Percentiles rank a stretch among this genome's conserved stretches.
These are phyloP conservation scores for Oxystoma pomonae DNA, from an alignment of 2,888 invertebrate species.

Conservation along the genomic window DNA sequence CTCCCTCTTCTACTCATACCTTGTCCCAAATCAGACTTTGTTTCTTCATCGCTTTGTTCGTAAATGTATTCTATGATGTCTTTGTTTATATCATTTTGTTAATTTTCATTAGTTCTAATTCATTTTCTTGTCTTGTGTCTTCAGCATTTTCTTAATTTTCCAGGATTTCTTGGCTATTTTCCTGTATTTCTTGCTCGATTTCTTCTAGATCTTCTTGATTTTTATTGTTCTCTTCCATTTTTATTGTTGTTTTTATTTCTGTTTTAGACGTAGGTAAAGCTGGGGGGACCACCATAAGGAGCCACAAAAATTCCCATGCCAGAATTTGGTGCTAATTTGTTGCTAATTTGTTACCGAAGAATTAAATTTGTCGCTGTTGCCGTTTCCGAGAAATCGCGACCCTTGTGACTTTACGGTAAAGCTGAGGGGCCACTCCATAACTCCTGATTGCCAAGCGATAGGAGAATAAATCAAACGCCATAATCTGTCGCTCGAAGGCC, in stretches of 20 bases:
- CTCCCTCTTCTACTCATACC: conserved; percentile 4
- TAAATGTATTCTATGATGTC: background rate
- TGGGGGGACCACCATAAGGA: too few species aligned
- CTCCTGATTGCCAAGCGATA: too few species aligned
- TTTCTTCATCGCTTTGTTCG: background rate
- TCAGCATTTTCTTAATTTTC: conserved; percentile 3
- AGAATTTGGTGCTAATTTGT: too few species aligned
- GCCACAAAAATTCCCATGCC: too few species aligned
- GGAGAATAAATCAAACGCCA: too few species aligned
- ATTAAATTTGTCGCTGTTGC: too few species aligned
- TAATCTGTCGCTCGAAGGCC: too few species aligned
- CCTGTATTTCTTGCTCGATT: background rate
- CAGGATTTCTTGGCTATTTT: conserved; percentile 7
- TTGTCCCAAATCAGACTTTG: background rate
- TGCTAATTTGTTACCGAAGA: too few species aligned
- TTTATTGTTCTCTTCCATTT: conserved; percentile 7
- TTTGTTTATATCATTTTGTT: conserved; percentile 9
- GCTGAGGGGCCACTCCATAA: too few species aligned
- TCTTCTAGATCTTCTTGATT: background rate
- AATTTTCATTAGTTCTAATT: conserved; percentile 6
- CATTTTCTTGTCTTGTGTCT: conserved; percentile 6
- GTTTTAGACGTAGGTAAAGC: too few species aligned
- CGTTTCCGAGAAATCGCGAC: too few species aligned
- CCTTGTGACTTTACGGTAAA: too few species aligned
- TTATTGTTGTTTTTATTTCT: background rate